Base-by-base conservation (phyloP, 2,113 vertebrate species). In the Climacteris rufus region DNA sequence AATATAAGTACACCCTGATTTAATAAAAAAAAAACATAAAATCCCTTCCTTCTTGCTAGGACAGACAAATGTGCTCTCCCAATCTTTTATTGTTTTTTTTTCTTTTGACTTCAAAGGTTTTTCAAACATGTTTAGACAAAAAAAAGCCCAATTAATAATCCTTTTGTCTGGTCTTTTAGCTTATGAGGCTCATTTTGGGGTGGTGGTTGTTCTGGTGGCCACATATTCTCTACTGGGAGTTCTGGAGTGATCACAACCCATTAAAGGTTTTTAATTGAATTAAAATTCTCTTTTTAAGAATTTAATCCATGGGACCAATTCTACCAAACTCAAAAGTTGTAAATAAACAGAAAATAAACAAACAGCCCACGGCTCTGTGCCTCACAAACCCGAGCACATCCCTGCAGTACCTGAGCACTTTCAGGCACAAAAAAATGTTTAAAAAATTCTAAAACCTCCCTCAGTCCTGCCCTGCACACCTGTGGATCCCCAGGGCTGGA, bases 71-170 rank as follows among this genome's bases (percentile, higher is more conserved):
- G 25, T 64, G 56, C 71, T 90, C 65, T 57, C 31, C 74, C 57
- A 7, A 19, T 15, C 16, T 69, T 76, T 47, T n/a, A 52, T 42
- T 13, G 0, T 47, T 69, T 68, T 63, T 52, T 37, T 44, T 37
- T 8, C 9, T 18, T 63, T 69, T 17, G 25, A 86, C 90, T 94
- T 96, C 92, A 94, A 96, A 97, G 56, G 52, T 27, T 89, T 93
- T 80, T 54, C 86, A 74, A 94, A 94, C 95, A 18, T 83, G 90
- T 96, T 96, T 53, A 86, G 85, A 84, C 90, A 87, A 72, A 94
- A 91, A 86, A 35, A 42, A 16, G 13, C 19, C 10, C 52, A 82
- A 82, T 20, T 69, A 95, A 92, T 83, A 83, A 93, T 54, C 28
- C 49, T 79, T 69, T n/a, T 11, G 2, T 75, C 82, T 90, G 37